Evolutionary conservation across 1,140 invertebrate species (phyloP).

Genomic region (Brachionus calyciflorus): DNA sequence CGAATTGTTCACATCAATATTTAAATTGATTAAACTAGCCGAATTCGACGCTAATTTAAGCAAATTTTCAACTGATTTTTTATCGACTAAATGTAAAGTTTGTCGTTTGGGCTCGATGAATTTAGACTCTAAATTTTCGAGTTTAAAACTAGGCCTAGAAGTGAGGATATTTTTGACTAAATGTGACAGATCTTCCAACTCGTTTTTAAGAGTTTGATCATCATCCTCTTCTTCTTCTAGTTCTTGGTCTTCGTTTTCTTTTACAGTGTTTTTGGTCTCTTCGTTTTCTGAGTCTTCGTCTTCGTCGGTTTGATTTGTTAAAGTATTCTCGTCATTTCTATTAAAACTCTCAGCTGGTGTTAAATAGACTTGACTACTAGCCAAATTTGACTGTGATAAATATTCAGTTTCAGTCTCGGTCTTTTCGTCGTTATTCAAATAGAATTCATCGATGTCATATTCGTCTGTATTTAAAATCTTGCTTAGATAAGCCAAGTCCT

Average conservation of each 20-base stretch:
- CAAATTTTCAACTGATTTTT: slow-evolving; percentile 41
- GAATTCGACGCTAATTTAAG: slow-evolving; percentile 31
- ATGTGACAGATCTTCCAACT: slow-evolving; percentile 18
- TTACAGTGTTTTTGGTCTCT: background rate
- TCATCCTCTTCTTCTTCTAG: background rate
- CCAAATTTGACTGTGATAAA: slow-evolving; percentile 24
- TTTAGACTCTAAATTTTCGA: slow-evolving; percentile 1
- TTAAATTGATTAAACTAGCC: slow-evolving; percentile 29
- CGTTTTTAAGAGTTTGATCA: background rate
- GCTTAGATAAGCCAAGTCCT: slow-evolving; percentile 39
- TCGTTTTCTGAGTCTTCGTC: background rate
- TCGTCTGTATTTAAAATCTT: slow-evolving; percentile 22
- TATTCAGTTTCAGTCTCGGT: slow-evolving; percentile 2
- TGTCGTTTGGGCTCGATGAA: background rate
- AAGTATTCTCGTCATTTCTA: background rate
- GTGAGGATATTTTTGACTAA: slow-evolving; percentile 19
- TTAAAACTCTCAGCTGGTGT: slow-evolving; percentile 37
- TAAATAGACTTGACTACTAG: slow-evolving; percentile 28
- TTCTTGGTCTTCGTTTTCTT: background rate
- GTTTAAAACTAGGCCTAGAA: background rate
- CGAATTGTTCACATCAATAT: background rate
- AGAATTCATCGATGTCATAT: background rate
- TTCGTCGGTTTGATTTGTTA: background rate
- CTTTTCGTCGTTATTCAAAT: slow-evolving; percentile 39
- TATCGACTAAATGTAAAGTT: slow-evolving; percentile 15